Percentiles rank a stretch among this genome's conserved stretches.
These are phyloP conservation scores for Drosophila subobscura DNA, from an alignment of 1,140 invertebrate genomes.

Conservation along the genomic window DNA sequence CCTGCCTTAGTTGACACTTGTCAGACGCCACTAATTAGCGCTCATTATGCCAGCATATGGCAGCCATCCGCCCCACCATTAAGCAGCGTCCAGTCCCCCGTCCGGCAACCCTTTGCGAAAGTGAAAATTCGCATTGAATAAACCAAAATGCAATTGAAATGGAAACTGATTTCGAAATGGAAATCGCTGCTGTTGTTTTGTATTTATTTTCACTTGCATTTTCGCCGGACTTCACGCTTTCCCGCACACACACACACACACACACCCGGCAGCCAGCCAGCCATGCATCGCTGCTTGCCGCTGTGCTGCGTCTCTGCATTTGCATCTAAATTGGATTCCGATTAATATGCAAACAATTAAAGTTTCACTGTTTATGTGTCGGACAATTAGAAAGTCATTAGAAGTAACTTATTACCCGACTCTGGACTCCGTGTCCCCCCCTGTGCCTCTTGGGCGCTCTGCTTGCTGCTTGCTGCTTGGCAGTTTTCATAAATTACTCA, in stretches of 20 bases:
- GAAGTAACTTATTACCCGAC: slow-evolving; percentile 70
- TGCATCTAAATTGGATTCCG: slow-evolving; percentile 72
- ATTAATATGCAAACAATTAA: slow-evolving; percentile 79
- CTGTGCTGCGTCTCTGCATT: slow-evolving; percentile 34
- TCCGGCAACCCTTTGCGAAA: slow-evolving; percentile 19
- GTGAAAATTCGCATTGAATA: slow-evolving; percentile 5
- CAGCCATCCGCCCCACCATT: background rate
- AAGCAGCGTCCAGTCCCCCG: background rate
- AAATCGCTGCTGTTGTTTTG: slow-evolving; percentile 12
- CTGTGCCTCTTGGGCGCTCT: too few species aligned
- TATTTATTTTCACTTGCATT: slow-evolving; percentile 59
- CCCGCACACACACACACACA: background rate
- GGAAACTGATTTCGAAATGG: slow-evolving; percentile 31
- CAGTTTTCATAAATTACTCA: slow-evolving; percentile 79
- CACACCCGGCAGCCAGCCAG: background rate
- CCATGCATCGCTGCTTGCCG: slow-evolving; percentile 48
- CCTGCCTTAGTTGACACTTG: background rate
- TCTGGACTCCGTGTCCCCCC: background rate
- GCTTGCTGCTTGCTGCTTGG: background rate
- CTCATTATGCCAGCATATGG: slow-evolving; percentile 30
- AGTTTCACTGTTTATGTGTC: slow-evolving; percentile 62
- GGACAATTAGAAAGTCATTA: slow-evolving; percentile 80
- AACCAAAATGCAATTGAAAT: slow-evolving; percentile 20
- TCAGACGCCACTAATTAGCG: slow-evolving; percentile 38
- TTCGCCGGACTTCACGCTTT: slow-evolving; percentile 68